Evolutionary conservation across 2,888 invertebrate species (phyloP).

Genomic region (Synanthedon myopaeformis): DNA sequence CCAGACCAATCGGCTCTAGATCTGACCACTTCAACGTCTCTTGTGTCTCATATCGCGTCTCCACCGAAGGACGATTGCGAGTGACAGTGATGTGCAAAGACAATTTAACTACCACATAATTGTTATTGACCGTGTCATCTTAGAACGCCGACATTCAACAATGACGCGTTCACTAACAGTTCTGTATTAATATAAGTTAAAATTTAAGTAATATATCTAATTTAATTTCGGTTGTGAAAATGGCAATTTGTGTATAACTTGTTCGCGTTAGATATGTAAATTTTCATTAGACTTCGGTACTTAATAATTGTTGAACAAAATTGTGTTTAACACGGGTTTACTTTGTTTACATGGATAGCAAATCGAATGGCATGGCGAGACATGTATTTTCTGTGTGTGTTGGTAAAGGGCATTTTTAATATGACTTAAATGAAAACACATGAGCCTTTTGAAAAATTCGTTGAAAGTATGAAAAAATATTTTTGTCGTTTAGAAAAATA

Average conservation of each 20-base stretch:
- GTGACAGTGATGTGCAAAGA: constrained; percentile 62
- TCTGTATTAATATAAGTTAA: constrained; percentile 23
- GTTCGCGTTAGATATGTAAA: constrained; percentile 60
- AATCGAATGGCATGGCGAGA: too few relatives aligned
- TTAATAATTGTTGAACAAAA: constrained; percentile 49
- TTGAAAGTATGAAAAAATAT: too few relatives aligned
- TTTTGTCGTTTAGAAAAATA: too few relatives aligned
- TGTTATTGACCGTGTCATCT: constrained; percentile 27
- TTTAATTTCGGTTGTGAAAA: constrained; percentile 71
- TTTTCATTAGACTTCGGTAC: constrained; percentile 45
- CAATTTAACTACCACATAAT: constrained; percentile 21
- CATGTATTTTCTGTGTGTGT: too few relatives aligned
- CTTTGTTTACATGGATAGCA: too few relatives aligned
- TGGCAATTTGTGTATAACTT: constrained; percentile 66
- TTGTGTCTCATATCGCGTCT: constrained; percentile 22
- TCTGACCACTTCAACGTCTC: constrained; percentile 34
- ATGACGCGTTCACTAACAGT: constrained; percentile 32
- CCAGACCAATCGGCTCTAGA: constrained; percentile 30
- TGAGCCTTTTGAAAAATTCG: too few relatives aligned
- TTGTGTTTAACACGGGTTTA: constrained; percentile 57
- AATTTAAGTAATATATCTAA: constrained; percentile 56
- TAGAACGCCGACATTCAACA: constrained; percentile 9
- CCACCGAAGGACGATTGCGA: constrained; percentile 24
- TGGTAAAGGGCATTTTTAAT: too few relatives aligned
- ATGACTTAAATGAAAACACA: too few relatives aligned